Percentiles rank a stretch among this genome's conserved stretches.
Evolutionary conservation across 2,888 invertebrate species (phyloP).

Genomic region (Parascotia fuliginaria): DNA sequence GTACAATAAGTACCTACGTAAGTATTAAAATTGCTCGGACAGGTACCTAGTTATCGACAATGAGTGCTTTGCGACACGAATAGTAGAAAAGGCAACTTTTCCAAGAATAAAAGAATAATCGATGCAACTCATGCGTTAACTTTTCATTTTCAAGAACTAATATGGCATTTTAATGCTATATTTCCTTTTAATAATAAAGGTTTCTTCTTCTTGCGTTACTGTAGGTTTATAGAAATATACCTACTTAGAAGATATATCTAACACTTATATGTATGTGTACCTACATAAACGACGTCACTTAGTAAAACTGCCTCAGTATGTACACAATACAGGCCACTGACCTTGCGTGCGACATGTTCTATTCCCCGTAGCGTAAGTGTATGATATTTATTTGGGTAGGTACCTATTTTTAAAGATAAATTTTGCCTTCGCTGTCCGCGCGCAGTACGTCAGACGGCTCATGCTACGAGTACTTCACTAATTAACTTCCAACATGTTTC

Average conservation of each 20-base stretch:
- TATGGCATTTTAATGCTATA: not conserved
- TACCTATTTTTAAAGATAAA: constrained; percentile 34
- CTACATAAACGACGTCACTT: not conserved
- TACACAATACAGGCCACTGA: constrained; percentile 20
- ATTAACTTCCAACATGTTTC: not conserved
- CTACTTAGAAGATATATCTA: no score
- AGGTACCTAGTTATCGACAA: not conserved
- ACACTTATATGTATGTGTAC: not conserved
- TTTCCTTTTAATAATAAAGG: not conserved
- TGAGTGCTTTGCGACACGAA: not conserved
- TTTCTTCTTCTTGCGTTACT: no score
- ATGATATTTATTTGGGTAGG: constrained; percentile 25
- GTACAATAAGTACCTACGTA: not conserved
- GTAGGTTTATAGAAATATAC: no score
- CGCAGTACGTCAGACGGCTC: constrained; percentile 9
- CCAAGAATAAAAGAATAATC: not conserved
- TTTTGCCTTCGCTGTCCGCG: constrained; percentile 9
- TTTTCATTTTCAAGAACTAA: constrained; percentile 2
- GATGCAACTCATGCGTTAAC: not conserved
- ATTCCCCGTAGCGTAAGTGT: constrained; percentile 29
- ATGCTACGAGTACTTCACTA: constrained; percentile 11
- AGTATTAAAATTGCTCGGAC: not conserved
- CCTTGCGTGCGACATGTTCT: constrained; percentile 35
- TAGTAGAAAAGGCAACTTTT: not conserved
- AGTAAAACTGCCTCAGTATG: not conserved